A percentile compares a stretch with the other conserved stretches of the same genome.
Conservation (phyloP, 2,113 vertebrate species). For the Pteruthius melanotis region DNA sequence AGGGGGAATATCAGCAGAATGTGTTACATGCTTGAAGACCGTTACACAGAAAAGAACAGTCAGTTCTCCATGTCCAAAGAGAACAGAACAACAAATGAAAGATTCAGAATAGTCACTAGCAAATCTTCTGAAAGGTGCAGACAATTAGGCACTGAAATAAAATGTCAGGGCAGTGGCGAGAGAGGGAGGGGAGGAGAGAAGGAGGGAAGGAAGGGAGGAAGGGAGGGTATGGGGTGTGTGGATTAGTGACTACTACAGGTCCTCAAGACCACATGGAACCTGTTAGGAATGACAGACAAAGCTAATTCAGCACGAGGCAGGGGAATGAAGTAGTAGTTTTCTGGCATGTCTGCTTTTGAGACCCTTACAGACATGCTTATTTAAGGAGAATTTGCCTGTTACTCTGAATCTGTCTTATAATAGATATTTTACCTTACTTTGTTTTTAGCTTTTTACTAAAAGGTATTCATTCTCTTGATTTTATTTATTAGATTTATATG, state of each 20-base stretch:
- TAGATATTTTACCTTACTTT: background rate
- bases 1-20: background rate
- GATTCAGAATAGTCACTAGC: conserved; percentile 4
- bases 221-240: background rate
- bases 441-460: conserved; percentile 24
- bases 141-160: background rate
- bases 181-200: background rate
- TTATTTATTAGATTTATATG: background rate
- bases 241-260: background rate
- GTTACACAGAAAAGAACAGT: background rate
- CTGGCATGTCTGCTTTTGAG: background rate
- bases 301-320: background rate
- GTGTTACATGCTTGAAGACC: background rate
- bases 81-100: conserved; percentile 15
- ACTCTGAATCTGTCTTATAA: background rate
- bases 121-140: background rate
- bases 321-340: background rate
- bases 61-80: background rate
- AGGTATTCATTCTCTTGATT: background rate
- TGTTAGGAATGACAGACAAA: background rate
- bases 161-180: background rate
- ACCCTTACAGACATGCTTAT: background rate
- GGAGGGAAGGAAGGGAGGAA: background rate
- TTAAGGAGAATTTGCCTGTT: background rate
- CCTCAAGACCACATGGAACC: background rate